Evolutionary conservation across 2,888 invertebrate species (phyloP), one percentile per base, ranked within the genome.

Genomic region (Andrena haemorrhoa): DNA sequence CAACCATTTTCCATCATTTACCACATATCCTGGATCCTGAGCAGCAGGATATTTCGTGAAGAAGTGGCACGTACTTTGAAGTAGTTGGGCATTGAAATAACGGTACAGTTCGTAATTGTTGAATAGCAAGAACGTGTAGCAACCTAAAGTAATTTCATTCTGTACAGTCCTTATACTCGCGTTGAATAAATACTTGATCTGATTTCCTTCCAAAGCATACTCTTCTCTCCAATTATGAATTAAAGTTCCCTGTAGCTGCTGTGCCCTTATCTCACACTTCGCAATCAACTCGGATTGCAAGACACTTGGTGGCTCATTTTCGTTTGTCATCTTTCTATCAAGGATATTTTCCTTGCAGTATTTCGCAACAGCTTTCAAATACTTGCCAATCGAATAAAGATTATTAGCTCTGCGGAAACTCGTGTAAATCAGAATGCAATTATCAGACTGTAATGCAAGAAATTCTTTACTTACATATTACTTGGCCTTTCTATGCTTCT

Each of bases 381-480:
- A 49, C 31, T 49, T 3, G 20, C 23, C 49, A 56, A 47, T 26
- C 7, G 53, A 26, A 26, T 10, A 41, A 51, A 35, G n/a, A 31
- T 74, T 63, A 31, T 16, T 20, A 26, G 47, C 7, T 70, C 81
- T 81, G 73, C 47, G 58, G 26, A 68, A 80, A 47, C 10, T 26
- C 10, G 53, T 31, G 7, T 23, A 12, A 60, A 60, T 51, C 33
- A 33, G 63, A 33, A 69, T 47, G 41, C 20, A 63, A 26, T 6
- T 35, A 58, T 10, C 16, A 31, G 23, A 51, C n/a, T n/a, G 51
- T 47, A 16, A 47, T 16, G 8, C 5, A 53, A 5, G 7, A 26
- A 10, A 33, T 35, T 53, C 12, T 23, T 66, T 81, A 81, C 82
- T 82, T 65, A 82, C 82, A 47, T 12, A 6, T 60, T 23, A 33